Conservation (phyloP, 1,140 invertebrate species). For the Mesaphorura yosii region DNA sequence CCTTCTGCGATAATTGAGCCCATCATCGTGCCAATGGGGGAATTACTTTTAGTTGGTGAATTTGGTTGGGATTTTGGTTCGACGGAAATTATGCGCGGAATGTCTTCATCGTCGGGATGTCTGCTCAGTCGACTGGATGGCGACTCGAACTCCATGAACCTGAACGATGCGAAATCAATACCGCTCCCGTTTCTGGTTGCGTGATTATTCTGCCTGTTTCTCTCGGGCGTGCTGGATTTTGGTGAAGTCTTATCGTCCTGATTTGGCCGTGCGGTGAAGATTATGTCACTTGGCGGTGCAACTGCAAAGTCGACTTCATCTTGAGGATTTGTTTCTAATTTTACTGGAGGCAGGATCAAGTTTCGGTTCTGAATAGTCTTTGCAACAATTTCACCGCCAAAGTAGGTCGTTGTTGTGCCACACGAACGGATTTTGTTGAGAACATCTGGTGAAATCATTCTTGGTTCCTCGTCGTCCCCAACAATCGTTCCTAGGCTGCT, state of each 20-base stretch:
- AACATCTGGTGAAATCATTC: constrained; percentile 52
- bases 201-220: background rate
- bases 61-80: constrained; percentile 20
- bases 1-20: too few species aligned
- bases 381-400: constrained; percentile 61
- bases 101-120: constrained; percentile 2
- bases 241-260: too few species aligned
- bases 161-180: background rate
- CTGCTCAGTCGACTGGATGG: background rate
- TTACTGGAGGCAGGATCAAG: constrained; percentile 42
- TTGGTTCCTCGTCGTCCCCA: constrained; percentile 11
- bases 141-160: too few species aligned
- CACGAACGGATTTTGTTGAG: constrained; percentile 70
- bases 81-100: constrained; percentile 27
- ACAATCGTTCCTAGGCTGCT: background rate
- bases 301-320: constrained; percentile 20
- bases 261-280: background rate
- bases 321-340: background rate
- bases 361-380: constrained; percentile 51
- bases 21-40: constrained; percentile 19
- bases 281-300: constrained; percentile 36
- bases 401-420: constrained; percentile 73
- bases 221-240: background rate
- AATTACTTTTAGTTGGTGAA: constrained; percentile 22
- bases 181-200: too few species aligned